Conservation (phyloP, 2,113 vertebrate genomes). For the Motacilla alba region DNA sequence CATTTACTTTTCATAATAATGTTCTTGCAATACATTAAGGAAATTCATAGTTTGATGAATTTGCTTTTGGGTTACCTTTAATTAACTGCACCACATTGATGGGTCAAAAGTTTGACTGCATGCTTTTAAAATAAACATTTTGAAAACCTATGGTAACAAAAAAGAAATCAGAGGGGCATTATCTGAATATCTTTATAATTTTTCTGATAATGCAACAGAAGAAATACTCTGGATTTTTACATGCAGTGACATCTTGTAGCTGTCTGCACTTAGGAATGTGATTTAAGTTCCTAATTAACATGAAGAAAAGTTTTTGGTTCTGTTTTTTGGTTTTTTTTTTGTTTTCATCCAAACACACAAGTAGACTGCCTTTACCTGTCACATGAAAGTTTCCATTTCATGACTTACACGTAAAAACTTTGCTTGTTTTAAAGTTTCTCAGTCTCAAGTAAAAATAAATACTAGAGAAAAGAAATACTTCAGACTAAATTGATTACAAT, state of each 20-base stretch:
- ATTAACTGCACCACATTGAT: not conserved
- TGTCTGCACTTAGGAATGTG: not conserved
- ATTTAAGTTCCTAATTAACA: not conserved
- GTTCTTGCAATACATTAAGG: not conserved
- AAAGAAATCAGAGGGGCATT: not conserved
- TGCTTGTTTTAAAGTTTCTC: not conserved
- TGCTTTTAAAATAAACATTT: not conserved
- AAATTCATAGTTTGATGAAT: not conserved
- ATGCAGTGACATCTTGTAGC: not conserved
- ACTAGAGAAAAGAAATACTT: not conserved
- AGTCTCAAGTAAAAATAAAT: not conserved
- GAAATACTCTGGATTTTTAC: not conserved
- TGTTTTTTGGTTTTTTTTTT: not conserved
- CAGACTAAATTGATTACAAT: not conserved
- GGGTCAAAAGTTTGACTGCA: slow-evolving; percentile 43
- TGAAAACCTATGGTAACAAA: not conserved
- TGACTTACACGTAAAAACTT: not conserved
- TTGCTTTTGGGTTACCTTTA: slow-evolving; percentile 42
- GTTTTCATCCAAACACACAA: not conserved
- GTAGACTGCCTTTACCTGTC: not conserved
- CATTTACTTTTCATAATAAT: slow-evolving; percentile 38
- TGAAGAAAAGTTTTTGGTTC: not conserved
- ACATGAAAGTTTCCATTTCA: not conserved
- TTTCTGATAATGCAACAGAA: not conserved
- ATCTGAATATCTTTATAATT: not conserved